Evolutionary conservation across 2,888 invertebrate genomes (phyloP), one percentile per base, ranked within the genome.

Genomic region (Unio delphinus): DNA sequence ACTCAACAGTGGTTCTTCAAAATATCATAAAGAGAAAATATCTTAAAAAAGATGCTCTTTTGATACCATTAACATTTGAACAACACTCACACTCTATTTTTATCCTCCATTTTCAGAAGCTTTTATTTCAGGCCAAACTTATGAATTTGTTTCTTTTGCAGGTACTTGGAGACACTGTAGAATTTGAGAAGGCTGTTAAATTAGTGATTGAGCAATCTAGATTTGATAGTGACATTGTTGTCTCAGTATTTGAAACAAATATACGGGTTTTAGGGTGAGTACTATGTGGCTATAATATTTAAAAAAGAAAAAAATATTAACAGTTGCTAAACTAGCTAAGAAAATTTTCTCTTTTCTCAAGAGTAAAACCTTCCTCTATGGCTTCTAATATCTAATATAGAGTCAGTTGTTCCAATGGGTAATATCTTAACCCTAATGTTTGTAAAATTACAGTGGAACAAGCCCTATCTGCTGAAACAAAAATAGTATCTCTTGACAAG

Each of bases 181-280:
- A 98, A 91, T 99, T 99, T 91, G 98, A 97, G 89, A 93, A 93
- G 81, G 97, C 97, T 34, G 94, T 97, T 6, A 94, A 94, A 90
- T 91, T 96, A 74, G 94, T 99, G 60, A 94, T 97, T 75, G 92
- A 92, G 71, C 94, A 96, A 89, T 96, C 98, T 11, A 93, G 93
- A 68, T 99, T 99, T 90, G 97, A 99, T 89, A 95, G 93, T 80
- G 97, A 99, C 90, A 94, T 98, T 73, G 93, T 97, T 67, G 98
- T 99, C 15, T 98, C 98, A 0, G 96, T 99, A 6, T 99, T 99
- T 90, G 99, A 99, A 91, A 98, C 98, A 15, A 99, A 99, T 90
- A 99, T 99, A 83, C 92, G 99, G 81, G 94, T 99, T 91, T 92
- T 99, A n/a, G 99, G 99, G 94, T 96, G 90, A 92, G 92, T 80